Evolutionary conservation across 2,888 invertebrate species (phyloP).

Genomic region (Thymelicus acteon): DNA sequence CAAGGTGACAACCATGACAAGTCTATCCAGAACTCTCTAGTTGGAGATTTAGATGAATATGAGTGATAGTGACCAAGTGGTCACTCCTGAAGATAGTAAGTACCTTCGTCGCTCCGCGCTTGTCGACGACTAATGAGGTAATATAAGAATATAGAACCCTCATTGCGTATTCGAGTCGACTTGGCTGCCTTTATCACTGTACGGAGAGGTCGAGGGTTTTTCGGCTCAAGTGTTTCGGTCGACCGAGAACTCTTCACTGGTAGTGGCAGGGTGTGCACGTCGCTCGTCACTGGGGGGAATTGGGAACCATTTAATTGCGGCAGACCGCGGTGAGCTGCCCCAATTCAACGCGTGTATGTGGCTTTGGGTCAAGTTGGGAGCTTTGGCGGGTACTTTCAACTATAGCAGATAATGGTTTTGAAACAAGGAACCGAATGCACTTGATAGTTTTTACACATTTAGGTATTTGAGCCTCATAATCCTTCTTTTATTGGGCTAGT

Average conservation of each 20-base stretch:
- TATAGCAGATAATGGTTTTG: neutral
- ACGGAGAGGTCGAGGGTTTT: neutral
- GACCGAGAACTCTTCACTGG: neutral
- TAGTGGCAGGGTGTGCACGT: neutral
- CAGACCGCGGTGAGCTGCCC: neutral
- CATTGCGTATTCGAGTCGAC: neutral
- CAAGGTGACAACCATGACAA: no score
- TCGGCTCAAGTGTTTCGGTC: slow-evolving; percentile 3
- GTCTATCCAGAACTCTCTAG: no score
- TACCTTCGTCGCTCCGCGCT: no score
- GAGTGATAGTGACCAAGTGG: no score
- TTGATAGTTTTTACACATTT: no score
- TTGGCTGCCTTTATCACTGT: neutral
- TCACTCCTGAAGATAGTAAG: no score
- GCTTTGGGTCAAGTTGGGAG: neutral
- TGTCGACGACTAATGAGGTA: no score
- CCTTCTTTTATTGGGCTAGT: no score
- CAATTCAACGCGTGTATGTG: slow-evolving; percentile 8
- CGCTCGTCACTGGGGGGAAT: neutral
- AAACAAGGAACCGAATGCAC: no score
- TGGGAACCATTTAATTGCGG: slow-evolving; percentile 25
- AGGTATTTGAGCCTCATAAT: no score
- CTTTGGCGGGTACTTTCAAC: neutral
- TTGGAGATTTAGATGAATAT: no score
- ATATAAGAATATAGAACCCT: no score